Conservation (phyloP, 2,888 invertebrate species). For the Pristionchus maxplancki region DNA sequence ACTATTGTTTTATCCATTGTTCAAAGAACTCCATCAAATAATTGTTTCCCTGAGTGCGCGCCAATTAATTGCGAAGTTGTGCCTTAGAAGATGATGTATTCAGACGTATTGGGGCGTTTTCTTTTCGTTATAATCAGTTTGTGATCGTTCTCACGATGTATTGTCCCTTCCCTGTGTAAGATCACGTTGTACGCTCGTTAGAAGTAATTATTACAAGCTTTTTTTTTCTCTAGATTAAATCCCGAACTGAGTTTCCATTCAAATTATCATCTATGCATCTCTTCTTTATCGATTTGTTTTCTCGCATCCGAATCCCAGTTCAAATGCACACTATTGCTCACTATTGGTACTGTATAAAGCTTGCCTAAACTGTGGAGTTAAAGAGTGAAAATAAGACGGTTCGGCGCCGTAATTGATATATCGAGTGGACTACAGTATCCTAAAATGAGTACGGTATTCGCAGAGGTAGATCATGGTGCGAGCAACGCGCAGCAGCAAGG, state of each 20-base stretch:
- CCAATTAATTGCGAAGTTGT: not conserved
- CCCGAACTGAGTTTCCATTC: too few species aligned
- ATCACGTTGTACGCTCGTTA: too few species aligned
- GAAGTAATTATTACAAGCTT: too few species aligned
- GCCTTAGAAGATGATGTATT: not conserved
- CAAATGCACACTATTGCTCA: not conserved
- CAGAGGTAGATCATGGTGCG: slow-evolving; percentile 42
- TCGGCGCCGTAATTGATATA: not conserved
- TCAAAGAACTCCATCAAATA: not conserved
- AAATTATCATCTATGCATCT: not conserved
- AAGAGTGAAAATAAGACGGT: not conserved
- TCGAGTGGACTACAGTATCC: not conserved
- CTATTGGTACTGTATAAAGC: not conserved
- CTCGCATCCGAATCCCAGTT: not conserved
- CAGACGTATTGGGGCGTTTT: not conserved
- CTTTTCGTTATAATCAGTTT: too few species aligned
- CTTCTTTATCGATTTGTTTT: not conserved
- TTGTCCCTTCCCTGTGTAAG: not conserved
- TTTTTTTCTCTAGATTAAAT: too few species aligned
- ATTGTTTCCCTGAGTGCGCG: not conserved
- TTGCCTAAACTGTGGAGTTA: not conserved
- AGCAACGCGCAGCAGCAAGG: not conserved
- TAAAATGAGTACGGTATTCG: not conserved
- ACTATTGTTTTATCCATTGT: not conserved
- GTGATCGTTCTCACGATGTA: not conserved